These are phyloP conservation scores for Temnothorax rugatulus DNA, from an alignment of 2,888 invertebrate genomes.

Conservation along the genomic window DNA sequence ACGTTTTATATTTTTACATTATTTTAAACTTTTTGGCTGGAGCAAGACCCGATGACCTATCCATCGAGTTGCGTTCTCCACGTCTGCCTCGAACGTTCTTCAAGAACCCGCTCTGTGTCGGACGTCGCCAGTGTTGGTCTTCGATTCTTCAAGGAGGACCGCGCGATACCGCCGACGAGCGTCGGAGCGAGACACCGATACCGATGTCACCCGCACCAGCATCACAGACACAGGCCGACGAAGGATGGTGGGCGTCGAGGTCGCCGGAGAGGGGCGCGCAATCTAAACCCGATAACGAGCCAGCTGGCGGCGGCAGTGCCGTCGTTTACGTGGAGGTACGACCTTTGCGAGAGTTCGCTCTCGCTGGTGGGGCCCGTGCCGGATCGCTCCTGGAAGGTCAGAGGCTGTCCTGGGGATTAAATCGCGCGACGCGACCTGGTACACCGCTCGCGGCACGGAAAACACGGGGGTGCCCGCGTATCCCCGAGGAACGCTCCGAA, in stretches of 20 bases:
- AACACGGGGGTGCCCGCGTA: neutral
- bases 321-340: constrained; percentile 74
- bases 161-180: neutral
- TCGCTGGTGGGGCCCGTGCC: constrained; percentile 36
- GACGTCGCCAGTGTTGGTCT: constrained; percentile 40
- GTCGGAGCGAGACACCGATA: constrained; percentile 37
- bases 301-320: constrained; percentile 79
- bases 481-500: neutral
- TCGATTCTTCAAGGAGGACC: constrained; percentile 48
- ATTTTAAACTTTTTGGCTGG: neutral
- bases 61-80: constrained; percentile 10
- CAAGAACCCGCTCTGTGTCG: neutral
- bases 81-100: neutral
- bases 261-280: constrained; percentile 71
- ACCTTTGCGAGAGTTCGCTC: constrained; percentile 63
- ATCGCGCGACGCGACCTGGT: neutral
- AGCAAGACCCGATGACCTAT: neutral
- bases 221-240: neutral
- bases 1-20: neutral
- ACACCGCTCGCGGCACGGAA: neutral
- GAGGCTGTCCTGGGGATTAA: constrained; percentile 9
- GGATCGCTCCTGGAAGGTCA: constrained; percentile 36
- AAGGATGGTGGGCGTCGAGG: constrained; percentile 51
- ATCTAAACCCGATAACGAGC: constrained; percentile 80
- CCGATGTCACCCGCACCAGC: constrained; percentile 31